Conservation (phyloP, 2,113 vertebrate species). For the Merops nubicus region DNA sequence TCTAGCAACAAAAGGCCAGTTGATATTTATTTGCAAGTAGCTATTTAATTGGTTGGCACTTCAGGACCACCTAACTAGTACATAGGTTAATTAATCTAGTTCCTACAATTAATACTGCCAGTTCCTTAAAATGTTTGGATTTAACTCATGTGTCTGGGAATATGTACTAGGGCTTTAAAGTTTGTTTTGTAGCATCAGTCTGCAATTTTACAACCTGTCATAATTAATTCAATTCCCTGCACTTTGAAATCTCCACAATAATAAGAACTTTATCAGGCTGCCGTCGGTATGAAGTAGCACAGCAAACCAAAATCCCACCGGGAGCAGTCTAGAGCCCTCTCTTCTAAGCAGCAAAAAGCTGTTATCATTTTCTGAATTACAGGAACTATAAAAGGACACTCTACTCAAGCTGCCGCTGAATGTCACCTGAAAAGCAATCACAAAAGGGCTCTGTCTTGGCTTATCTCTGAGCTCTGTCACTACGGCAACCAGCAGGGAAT, state of each 20-base stretch:
- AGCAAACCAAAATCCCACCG: constrained; percentile 81
- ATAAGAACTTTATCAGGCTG: constrained; percentile 85
- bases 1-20: not conserved
- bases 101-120: constrained; percentile 19
- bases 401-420: constrained; percentile 89
- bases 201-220: constrained; percentile 74
- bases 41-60: not conserved
- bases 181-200: constrained; percentile 75
- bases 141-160: constrained; percentile 60
- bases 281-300: constrained; percentile 78
- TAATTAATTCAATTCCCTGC: constrained; percentile 81
- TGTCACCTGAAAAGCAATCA: constrained; percentile 96
- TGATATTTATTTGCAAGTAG: not conserved
- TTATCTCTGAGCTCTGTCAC: constrained; percentile 94
- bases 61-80: not conserved
- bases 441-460: constrained; percentile 90
- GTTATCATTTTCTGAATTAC: constrained; percentile 90
- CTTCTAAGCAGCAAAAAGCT: constrained; percentile 84
- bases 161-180: constrained; percentile 69
- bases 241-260: constrained; percentile 84
- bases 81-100: constrained; percentile 1
- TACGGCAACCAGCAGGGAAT: constrained; percentile 96
- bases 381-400: constrained; percentile 90
- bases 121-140: constrained; percentile 43
- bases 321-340: constrained; percentile 84